Conservation (phyloP, 2,888 invertebrate species). For the Apoderus coryli region DNA sequence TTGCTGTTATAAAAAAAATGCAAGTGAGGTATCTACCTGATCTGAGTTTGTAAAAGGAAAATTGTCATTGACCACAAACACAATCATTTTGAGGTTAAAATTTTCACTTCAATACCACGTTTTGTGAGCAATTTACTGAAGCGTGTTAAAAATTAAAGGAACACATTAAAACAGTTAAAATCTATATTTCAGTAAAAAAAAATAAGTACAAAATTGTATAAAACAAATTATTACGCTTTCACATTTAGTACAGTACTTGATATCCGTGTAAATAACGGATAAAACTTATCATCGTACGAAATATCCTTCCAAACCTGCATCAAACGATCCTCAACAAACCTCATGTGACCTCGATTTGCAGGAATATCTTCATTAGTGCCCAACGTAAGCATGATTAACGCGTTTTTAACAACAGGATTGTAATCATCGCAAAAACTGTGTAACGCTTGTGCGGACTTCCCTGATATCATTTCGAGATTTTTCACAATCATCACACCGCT, state of each 20-base stretch:
- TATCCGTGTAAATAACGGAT: conserved; percentile 35
- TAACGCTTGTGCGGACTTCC: conserved; percentile 34
- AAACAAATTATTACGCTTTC: conserved; percentile 2
- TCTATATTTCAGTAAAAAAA: too few species aligned
- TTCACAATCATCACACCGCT: conserved; percentile 27
- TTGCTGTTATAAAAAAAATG: too few species aligned
- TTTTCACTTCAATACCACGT: too few species aligned
- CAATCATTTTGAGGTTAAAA: too few species aligned
- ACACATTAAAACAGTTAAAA: too few species aligned
- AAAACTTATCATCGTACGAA: conserved; percentile 29
- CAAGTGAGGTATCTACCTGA: too few species aligned
- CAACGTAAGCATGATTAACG: conserved; percentile 34
- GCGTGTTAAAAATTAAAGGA: too few species aligned
- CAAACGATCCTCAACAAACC: conserved; percentile 29
- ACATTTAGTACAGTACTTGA: conserved; percentile 24
- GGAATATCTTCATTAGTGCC: conserved; percentile 21
- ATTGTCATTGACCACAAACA: too few species aligned
- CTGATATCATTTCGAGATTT: conserved; percentile 28
- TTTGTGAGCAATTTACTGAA: too few species aligned
- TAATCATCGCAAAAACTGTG: conserved; percentile 42
- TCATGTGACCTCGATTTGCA: neutral
- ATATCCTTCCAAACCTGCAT: conserved; percentile 29
- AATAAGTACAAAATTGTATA: neutral
- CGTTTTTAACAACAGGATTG: conserved; percentile 32
- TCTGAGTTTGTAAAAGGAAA: too few species aligned